These are phyloP conservation scores for Philypnodon macrostomus DNA, from an alignment of 2,797 vertebrate species.

Conservation along the genomic window DNA sequence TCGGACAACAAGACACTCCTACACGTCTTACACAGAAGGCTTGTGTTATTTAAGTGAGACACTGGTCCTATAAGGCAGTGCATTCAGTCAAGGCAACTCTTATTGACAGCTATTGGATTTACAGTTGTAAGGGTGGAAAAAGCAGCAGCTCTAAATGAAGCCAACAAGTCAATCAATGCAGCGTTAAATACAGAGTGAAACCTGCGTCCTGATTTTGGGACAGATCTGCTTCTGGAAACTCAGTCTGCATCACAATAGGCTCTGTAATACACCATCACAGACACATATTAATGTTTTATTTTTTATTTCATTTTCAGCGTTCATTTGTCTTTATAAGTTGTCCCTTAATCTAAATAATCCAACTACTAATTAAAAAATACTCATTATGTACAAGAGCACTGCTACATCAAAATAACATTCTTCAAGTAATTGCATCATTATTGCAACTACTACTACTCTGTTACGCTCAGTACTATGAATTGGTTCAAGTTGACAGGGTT, in stretches of 20 bases:
- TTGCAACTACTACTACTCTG: too few relatives aligned
- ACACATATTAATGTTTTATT: too few relatives aligned
- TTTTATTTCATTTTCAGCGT: too few relatives aligned
- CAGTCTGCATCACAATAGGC: conserved; percentile 13
- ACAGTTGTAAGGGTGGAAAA: conserved; percentile 61
- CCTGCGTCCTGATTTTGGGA: conserved; percentile 44
- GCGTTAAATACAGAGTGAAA: conserved; percentile 51
- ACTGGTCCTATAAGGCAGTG: conserved; percentile 53
- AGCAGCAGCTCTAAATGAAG: conserved; percentile 71
- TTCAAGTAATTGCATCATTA: too few relatives aligned
- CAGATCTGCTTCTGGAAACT: conserved; percentile 29
- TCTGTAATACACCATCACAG: background rate
- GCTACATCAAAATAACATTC: conserved; percentile 1
- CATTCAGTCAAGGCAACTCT: conserved; percentile 59
- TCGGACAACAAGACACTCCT: too few relatives aligned
- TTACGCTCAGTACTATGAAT: too few relatives aligned
- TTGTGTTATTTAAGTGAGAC: conserved; percentile 56
- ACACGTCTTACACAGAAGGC: conserved; percentile 40
- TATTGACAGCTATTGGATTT: conserved; percentile 73
- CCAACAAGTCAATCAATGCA: conserved; percentile 64
- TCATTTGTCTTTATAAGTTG: background rate
- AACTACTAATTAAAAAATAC: too few relatives aligned
- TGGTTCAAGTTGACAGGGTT: too few relatives aligned
- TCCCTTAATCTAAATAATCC: too few relatives aligned
- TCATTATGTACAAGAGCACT: too few relatives aligned